phyloP scores from a whole-genome alignment of 2,113 vertebrate species.

The Phoenicopterus ruber region DNA sequence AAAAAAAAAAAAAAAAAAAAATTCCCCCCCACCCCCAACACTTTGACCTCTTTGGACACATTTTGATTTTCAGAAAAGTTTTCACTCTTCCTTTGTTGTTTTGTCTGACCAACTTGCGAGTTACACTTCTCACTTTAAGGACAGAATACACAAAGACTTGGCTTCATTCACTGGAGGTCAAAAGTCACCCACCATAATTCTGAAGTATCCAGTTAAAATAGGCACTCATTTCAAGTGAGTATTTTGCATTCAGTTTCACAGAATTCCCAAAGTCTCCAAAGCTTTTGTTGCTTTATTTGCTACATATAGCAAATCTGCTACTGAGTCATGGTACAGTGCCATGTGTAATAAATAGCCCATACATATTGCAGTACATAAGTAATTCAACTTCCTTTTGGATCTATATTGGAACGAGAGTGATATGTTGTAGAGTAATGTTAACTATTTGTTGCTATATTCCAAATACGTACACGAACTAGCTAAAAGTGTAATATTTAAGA shows the following conservation, averaged over 20 bases:
- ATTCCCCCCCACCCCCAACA: accelerated
- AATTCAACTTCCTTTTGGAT: not conserved
- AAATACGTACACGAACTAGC: not conserved
- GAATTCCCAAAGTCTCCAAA: not conserved
- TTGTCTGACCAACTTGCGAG: not conserved
- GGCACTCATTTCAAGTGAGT: not conserved
- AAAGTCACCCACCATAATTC: not conserved
- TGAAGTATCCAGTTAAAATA: not conserved
- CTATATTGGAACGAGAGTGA: not conserved
- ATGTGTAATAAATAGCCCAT: not conserved
- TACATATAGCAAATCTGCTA: not conserved
- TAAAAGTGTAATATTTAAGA: not conserved
- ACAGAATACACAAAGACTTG: not conserved
- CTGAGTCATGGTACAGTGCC: not conserved
- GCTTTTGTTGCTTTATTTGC: not conserved
- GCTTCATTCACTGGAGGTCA: not conserved
- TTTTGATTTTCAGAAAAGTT: not conserved
- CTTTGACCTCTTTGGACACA: not conserved
- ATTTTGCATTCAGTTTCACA: not conserved
- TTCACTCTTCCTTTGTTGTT: not conserved
- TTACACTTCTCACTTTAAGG: not conserved
- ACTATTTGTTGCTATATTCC: not conserved
- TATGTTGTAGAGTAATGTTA: not conserved
- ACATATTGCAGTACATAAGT: not conserved
- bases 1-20: too few species aligned